Evolutionary conservation across 2,888 invertebrate species (phyloP).

Genomic region (Hyppa rectilinea): DNA sequence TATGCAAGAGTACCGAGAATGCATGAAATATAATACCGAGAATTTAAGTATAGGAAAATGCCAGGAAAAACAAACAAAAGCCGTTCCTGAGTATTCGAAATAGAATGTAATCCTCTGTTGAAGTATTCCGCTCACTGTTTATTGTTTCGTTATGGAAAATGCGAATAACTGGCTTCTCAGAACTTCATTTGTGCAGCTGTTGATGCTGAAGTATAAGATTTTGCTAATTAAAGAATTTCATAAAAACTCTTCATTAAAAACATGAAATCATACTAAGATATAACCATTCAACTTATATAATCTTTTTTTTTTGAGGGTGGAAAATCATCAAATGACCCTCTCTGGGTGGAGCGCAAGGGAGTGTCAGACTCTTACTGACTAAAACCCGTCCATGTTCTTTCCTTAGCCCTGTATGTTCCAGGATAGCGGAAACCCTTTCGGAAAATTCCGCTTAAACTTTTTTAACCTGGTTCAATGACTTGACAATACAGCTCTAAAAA

Average conservation of each 20-base stretch:
- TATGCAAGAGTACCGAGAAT: background rate
- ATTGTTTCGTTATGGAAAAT: constrained; percentile 12
- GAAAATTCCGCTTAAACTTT: too few relatives aligned
- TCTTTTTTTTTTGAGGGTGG: too few relatives aligned
- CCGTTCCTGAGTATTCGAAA: background rate
- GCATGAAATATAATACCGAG: background rate
- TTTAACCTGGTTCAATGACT: background rate
- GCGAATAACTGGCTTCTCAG: background rate
- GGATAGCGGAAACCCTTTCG: too few relatives aligned
- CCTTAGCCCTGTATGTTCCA: too few relatives aligned
- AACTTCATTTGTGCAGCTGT: background rate
- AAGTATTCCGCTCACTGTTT: background rate
- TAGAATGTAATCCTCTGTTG: background rate
- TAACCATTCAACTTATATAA: too few relatives aligned
- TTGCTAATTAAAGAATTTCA: background rate
- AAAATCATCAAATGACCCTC: too few relatives aligned
- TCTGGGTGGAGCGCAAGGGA: too few relatives aligned
- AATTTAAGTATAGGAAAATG: constrained; percentile 1
- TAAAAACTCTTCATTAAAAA: background rate
- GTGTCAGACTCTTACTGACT: too few relatives aligned
- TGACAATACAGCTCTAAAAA: background rate
- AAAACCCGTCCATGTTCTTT: too few relatives aligned
- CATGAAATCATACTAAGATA: too few relatives aligned
- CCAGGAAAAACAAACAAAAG: background rate
- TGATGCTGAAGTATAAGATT: background rate